Conservation (phyloP, 2,113 vertebrate species). For the Abramis brama region DNA sequence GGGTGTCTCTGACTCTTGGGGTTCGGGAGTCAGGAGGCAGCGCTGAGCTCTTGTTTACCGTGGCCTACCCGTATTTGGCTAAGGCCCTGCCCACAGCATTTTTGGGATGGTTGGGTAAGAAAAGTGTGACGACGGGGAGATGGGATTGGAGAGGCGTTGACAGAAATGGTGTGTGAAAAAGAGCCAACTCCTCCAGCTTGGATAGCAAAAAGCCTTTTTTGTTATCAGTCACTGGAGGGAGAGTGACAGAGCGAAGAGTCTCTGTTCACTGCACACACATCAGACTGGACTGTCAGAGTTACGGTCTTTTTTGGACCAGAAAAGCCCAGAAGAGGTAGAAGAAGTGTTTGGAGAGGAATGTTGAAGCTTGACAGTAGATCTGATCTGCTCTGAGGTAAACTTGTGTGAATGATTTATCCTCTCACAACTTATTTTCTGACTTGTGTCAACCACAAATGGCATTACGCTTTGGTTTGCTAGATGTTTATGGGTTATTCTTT, state of each 20-base stretch:
- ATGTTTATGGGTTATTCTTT: neutral
- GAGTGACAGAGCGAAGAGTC: conserved; percentile 29
- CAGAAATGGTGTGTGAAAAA: conserved; percentile 51
- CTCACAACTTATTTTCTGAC: neutral
- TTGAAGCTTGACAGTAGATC: conserved; percentile 11
- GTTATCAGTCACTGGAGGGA: conserved; percentile 51
- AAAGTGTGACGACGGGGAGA: conserved; percentile 56
- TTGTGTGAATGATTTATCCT: neutral
- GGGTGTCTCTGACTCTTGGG: neutral
- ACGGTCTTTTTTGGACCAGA: conserved; percentile 4
- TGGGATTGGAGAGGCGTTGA: conserved; percentile 45
- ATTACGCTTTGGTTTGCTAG: neutral
- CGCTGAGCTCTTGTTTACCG: conserved; percentile 57
- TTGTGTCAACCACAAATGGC: neutral
- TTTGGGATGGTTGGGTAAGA: conserved; percentile 59
- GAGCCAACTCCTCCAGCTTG: conserved; percentile 44
- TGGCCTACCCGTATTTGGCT: conserved; percentile 63
- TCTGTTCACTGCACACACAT: conserved; percentile 15
- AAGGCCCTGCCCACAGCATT: conserved; percentile 54
- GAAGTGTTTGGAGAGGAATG: conserved; percentile 20
- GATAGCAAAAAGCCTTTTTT: conserved; percentile 49
- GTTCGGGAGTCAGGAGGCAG: conserved; percentile 15
- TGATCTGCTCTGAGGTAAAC: conserved; percentile 45
- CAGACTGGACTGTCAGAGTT: neutral
- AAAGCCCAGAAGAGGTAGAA: conserved; percentile 11